A percentile compares a stretch with the other conserved stretches of the same genome.
Conservation (phyloP, 2,113 vertebrate species). For the Chlamydotis undulata region DNA sequence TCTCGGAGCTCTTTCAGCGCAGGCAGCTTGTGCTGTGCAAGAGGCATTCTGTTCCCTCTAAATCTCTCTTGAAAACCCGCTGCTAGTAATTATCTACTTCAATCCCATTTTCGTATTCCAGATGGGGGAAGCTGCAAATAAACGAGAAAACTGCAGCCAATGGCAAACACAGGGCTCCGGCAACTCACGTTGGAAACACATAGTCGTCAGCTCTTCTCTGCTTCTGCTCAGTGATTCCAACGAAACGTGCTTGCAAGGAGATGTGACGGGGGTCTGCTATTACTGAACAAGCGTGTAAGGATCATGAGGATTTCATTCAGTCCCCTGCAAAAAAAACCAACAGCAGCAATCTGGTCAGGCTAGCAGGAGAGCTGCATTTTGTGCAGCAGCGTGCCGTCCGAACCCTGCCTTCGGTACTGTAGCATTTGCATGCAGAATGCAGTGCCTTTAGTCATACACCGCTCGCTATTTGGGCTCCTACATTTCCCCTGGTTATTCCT, state of each 20-base stretch:
- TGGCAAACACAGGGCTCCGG: conserved; percentile 48
- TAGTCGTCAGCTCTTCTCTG: conserved; percentile 55
- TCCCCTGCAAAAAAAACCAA: neutral
- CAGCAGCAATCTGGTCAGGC: conserved; percentile 17
- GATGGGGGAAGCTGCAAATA: conserved; percentile 70
- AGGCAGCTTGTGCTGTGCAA: conserved; percentile 42
- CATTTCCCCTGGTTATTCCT: conserved; percentile 23
- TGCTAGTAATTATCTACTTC: conserved; percentile 67
- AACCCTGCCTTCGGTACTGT: neutral
- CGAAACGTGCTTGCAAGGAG: neutral
- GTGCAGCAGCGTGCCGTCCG: neutral
- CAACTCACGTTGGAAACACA: conserved; percentile 28
- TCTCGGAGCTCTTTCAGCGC: conserved; percentile 15
- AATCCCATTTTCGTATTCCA: conserved; percentile 67
- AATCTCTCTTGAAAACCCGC: conserved; percentile 45
- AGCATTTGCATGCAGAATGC: conserved; percentile 37
- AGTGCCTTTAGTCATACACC: conserved; percentile 41
- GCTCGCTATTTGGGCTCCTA: neutral
- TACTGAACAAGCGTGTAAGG: conserved; percentile 1
- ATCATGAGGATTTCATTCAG: conserved; percentile 49
- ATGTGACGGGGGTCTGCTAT: conserved; percentile 46
- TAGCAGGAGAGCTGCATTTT: conserved; percentile 16
- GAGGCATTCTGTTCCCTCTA: conserved; percentile 46
- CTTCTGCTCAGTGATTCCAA: conserved; percentile 48
- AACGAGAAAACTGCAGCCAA: conserved; percentile 52